Evolutionary conservation across 1,140 invertebrate species (phyloP), one percentile per base, ranked within the genome.

Genomic region (Cotesia typhae): DNA sequence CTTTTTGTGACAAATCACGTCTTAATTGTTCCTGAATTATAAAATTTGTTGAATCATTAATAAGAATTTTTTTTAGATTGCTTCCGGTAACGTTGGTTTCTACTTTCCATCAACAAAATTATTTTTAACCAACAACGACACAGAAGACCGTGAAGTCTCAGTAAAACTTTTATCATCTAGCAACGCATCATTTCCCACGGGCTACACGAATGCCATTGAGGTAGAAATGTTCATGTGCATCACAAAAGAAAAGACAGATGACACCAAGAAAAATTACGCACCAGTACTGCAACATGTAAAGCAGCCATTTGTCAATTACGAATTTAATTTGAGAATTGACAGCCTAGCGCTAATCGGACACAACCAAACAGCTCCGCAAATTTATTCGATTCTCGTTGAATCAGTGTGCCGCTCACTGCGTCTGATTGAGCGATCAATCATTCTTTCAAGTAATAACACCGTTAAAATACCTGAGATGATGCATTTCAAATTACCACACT

Each of bases 371-470:
- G 79, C 91, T 17, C 83, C 87, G 71, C 88, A 91, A 17, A 78
- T 94, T 0, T 93, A 94, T 80, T 90, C 90, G 76, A 90, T 93
- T 72, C 84, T 94, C 5, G 90, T 94, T 4, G 92, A 93, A 82
- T 91, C 92, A 73, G 88, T 92, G 60, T 92, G 92, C 77, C 87
- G 92, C 51, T 91, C 92, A 68, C 85, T 94, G 38, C 88, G 88
- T 74, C 82, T 92, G 55, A 87, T 92, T 73, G 90, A 92, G 76
- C 86, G 87, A 74, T 89, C 88, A 20, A 83, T 93, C 35, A 81
- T 89, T 74, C 89, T 91, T 84, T 80, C 89, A 66, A 81, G 88
- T 80, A 76, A 83, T 76, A 77, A 78, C 69, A 38, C 57, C 41
- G 9, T 82, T 10, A 77, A 76, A 68, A 72, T 86, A 59, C 79